phyloP scores from a whole-genome alignment of 2,113 vertebrate species.

The Boleophthalmus pectinirostris region DNA sequence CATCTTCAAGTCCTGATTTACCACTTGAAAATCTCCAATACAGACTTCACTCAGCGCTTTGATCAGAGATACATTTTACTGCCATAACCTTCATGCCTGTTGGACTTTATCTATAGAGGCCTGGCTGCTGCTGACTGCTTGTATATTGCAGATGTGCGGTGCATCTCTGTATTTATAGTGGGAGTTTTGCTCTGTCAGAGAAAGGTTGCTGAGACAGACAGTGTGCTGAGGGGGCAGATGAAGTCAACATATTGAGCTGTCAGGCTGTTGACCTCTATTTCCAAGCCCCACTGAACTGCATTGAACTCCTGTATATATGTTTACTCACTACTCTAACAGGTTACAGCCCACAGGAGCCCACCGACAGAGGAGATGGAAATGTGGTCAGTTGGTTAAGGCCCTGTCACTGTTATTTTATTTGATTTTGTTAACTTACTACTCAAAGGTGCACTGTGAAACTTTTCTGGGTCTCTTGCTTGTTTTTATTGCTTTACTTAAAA shows the following conservation, averaged over 20 bases:
- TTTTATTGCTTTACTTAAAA: no score
- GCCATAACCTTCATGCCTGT: conserved; percentile 70
- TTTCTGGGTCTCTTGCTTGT: no score
- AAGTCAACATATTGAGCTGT: conserved; percentile 44
- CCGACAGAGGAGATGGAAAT: not conserved
- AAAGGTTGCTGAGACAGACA: conserved; percentile 71
- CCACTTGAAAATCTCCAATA: not conserved
- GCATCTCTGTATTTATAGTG: conserved; percentile 69
- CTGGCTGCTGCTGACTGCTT: conserved; percentile 66
- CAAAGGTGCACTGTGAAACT: not conserved
- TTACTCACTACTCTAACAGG: not conserved
- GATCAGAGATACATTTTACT: conserved; percentile 20
- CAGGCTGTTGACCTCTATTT: conserved; percentile 43
- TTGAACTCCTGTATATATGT: conserved; percentile 27
- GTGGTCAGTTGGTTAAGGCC: not conserved
- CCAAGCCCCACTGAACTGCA: conserved; percentile 23
- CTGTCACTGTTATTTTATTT: not conserved
- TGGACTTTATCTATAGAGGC: conserved; percentile 53
- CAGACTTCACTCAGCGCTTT: not conserved
- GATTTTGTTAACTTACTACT: not conserved
- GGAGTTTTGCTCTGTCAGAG: conserved; percentile 60
- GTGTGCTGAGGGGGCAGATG: conserved; percentile 48
- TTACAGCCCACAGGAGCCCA: not conserved
- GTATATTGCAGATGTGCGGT: conserved; percentile 73
- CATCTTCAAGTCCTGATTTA: not conserved